Percentiles rank a stretch among this genome's conserved stretches.
phyloP scores from a whole-genome alignment of 2,797 vertebrate species.

The Artibeus lituratus region DNA sequence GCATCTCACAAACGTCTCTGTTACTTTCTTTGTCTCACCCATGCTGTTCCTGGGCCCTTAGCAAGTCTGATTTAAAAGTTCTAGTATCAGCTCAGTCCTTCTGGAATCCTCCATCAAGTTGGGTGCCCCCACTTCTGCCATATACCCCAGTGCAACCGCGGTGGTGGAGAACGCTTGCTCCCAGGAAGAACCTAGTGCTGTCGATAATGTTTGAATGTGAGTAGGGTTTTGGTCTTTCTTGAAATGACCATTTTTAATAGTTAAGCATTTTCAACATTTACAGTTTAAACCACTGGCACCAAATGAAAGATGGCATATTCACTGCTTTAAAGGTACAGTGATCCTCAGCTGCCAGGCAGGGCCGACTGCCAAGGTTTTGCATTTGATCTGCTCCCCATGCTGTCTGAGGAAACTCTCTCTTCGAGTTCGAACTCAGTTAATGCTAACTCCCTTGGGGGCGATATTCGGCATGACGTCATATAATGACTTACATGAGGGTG shows the following conservation, averaged over 20 bases:
- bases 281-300: slow-evolving; percentile 29
- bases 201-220: not conserved
- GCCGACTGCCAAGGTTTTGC: not conserved
- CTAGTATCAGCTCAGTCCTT: not conserved
- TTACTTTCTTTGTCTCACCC: not conserved
- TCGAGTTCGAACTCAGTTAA: not conserved
- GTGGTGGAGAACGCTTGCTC: not conserved
- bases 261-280: slow-evolving; percentile 26
- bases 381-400: not conserved
- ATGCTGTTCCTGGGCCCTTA: not conserved
- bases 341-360: not conserved
- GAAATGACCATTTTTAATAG: not conserved
- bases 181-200: not conserved
- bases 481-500: not conserved
- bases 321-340: not conserved
- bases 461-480: not conserved
- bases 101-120: not conserved
- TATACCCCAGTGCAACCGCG: fast-evolving
- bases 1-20: not conserved
- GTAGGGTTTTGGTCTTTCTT: not conserved
- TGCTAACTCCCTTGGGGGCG: not conserved
- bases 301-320: slow-evolving; percentile 38
- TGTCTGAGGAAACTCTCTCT: not conserved
- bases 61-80: not conserved
- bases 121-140: not conserved